Conservation (phyloP, 2,797 vertebrate genomes). For the Notoglanidium macrostoma region DNA sequence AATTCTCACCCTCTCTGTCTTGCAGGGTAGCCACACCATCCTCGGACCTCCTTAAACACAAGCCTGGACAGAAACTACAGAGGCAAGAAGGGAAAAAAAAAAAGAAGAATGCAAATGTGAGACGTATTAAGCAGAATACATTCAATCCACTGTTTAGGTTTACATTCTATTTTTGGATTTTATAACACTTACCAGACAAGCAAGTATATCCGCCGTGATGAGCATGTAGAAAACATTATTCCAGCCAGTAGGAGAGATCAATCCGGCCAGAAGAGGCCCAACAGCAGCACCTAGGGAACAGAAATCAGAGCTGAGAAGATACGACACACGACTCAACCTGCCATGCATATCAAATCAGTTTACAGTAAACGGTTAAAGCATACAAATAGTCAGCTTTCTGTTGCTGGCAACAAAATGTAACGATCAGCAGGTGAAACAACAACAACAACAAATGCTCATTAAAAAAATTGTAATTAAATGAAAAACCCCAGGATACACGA, state of each 20-base stretch:
- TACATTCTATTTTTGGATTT: not conserved
- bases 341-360: not conserved
- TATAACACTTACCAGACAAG: constrained; percentile 83
- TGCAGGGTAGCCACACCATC: constrained; percentile 74
- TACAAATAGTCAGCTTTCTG: constrained; percentile 11
- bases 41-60: constrained; percentile 85
- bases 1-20: constrained; percentile 61
- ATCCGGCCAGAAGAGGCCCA: constrained; percentile 88
- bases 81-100: not conserved
- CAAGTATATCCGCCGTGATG: constrained; percentile 84
- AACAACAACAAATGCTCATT: not conserved
- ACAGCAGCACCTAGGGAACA: constrained; percentile 84
- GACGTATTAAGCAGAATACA: not conserved
- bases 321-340: not conserved
- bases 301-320: not conserved
- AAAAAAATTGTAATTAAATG: not conserved
- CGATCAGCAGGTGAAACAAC: not conserved
- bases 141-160: not conserved
- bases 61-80: constrained; percentile 86
- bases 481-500: not conserved
- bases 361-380: constrained; percentile 27
- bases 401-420: constrained; percentile 27
- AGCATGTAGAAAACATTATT: constrained; percentile 98
- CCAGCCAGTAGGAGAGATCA: constrained; percentile 92
- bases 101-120: not conserved